A percentile compares a stretch with the other conserved stretches of the same genome.
Evolutionary conservation across 2,113 vertebrate species (phyloP).

Genomic region (Chloropsis hardwickii): DNA sequence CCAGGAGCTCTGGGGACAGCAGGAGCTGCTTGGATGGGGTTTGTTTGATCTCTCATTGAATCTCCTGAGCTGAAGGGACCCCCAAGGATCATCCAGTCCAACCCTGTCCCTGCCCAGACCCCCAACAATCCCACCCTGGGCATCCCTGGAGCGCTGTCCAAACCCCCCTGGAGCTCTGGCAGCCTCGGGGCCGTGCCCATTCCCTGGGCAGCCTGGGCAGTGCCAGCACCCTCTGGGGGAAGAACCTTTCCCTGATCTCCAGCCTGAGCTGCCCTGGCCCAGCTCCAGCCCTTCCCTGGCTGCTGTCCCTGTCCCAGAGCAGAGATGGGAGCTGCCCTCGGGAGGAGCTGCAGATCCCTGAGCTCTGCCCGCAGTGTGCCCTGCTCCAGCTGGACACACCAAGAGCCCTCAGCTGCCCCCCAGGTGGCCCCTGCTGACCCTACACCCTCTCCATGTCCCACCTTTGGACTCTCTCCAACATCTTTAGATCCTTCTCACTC

Average conservation of each 20-base stretch:
- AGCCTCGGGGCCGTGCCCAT: background rate
- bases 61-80: background rate
- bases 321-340: background rate
- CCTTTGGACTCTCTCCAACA: background rate
- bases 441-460: fast-evolving
- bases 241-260: background rate
- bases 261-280: background rate
- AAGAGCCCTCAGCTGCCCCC: background rate
- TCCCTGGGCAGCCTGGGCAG: background rate
- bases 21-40: background rate
- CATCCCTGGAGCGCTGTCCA: background rate
- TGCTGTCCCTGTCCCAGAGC: background rate
- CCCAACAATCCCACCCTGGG: background rate
- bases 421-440: background rate
- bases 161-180: background rate
- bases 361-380: background rate
- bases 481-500: background rate
- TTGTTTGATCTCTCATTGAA: background rate
- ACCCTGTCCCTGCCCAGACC: background rate
- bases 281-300: background rate
- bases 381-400: background rate
- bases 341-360: background rate
- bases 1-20: background rate
- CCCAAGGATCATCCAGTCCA: fast-evolving
- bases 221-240: background rate